Percentiles rank a stretch among this genome's conserved stretches.
Conservation (phyloP, 2,113 vertebrate species). For the Lates calcarifer region DNA sequence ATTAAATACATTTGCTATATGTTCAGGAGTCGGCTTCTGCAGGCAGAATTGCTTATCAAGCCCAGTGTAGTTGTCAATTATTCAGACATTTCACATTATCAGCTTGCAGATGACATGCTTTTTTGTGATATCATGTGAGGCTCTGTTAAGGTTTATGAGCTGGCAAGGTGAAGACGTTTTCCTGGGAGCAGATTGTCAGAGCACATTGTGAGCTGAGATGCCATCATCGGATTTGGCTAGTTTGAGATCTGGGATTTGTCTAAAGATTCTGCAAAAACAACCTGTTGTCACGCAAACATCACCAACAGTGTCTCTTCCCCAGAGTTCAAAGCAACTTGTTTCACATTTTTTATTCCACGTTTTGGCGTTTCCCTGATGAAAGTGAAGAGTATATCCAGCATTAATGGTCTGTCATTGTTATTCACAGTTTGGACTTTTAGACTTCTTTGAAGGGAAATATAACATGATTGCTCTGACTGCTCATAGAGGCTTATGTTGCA, state of each 20-base stretch:
- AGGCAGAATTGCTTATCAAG: not conserved
- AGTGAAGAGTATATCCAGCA: not conserved
- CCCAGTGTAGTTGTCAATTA: not conserved
- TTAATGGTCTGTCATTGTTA: constrained; percentile 2
- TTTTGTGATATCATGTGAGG: not conserved
- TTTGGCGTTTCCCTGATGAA: not conserved
- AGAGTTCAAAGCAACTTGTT: not conserved
- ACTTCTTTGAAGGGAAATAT: constrained; percentile 14
- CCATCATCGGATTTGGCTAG: constrained; percentile 70
- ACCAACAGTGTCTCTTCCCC: not conserved
- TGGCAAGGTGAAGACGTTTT: constrained; percentile 60
- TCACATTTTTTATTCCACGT: not conserved
- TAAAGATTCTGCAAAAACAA: constrained; percentile 67
- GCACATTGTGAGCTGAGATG: constrained; percentile 76
- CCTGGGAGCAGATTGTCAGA: constrained; percentile 72
- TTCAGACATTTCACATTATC: not conserved
- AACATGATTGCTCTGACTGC: constrained; percentile 13
- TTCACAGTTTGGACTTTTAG: not conserved
- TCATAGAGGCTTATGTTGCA: not conserved
- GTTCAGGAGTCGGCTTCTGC: not conserved
- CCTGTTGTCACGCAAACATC: constrained; percentile 44
- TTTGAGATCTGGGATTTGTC: constrained; percentile 71
- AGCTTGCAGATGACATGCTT: not conserved
- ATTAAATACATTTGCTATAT: constrained; percentile 22
- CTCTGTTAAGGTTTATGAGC: constrained; percentile 20